Evolutionary conservation across 2,888 invertebrate genomes (phyloP).

Genomic region (Abrostola tripartita): DNA sequence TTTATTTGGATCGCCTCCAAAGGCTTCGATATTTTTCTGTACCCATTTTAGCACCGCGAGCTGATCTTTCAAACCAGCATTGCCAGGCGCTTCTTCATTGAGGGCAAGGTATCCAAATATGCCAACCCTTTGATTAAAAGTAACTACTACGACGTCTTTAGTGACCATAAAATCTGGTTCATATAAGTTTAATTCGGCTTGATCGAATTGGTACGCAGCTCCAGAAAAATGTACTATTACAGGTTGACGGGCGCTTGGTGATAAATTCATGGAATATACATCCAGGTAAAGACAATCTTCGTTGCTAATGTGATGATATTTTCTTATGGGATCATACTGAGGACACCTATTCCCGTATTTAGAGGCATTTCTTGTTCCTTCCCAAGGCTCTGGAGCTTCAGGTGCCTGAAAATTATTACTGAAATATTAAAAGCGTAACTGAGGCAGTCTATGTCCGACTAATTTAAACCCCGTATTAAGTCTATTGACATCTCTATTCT

Average conservation of each 20-base stretch:
- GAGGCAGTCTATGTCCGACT: too few relatives aligned
- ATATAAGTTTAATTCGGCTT: constrained; percentile 39
- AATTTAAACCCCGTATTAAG: too few relatives aligned
- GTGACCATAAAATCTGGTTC: constrained; percentile 26
- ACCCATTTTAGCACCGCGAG: constrained; percentile 66
- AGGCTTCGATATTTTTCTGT: constrained; percentile 57
- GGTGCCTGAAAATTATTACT: constrained; percentile 11
- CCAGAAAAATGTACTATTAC: constrained; percentile 68
- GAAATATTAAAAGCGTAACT: too few relatives aligned
- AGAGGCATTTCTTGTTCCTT: constrained; percentile 10
- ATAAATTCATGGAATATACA: neutral
- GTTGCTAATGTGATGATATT: neutral
- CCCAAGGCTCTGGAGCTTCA: constrained; percentile 8
- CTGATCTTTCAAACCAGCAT: constrained; percentile 68
- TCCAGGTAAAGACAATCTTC: constrained; percentile 7
- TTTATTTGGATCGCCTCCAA: constrained; percentile 58
- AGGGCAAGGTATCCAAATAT: constrained; percentile 65
- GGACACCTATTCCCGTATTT: constrained; percentile 15
- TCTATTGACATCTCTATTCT: too few relatives aligned
- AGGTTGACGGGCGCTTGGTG: constrained; percentile 19
- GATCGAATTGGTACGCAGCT: constrained; percentile 61
- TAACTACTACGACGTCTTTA: constrained; percentile 62
- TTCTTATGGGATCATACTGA: neutral
- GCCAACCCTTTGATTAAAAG: constrained; percentile 67
- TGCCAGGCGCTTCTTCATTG: constrained; percentile 64